Conservation (phyloP, 2,113 vertebrate genomes). For the Pollimyrus isidori region DNA sequence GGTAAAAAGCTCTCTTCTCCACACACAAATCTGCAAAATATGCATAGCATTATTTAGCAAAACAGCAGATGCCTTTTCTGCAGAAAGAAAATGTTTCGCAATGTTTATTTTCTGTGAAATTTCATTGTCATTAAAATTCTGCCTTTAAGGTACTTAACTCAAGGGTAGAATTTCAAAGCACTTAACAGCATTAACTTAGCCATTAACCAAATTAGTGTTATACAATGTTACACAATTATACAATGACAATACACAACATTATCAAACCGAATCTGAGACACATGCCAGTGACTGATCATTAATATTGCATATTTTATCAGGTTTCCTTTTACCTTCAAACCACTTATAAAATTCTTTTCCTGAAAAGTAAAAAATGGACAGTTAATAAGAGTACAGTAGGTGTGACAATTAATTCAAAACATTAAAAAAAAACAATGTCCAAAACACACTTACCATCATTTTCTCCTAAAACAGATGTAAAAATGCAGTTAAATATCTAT, state of each 20-base stretch:
- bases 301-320: neutral
- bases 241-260: neutral
- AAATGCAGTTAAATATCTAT: neutral
- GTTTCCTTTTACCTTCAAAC: conserved; percentile 70
- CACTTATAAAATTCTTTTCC: conserved; percentile 76
- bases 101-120: neutral
- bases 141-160: neutral
- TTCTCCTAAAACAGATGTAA: conserved; percentile 27
- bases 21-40: conserved; percentile 73
- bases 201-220: neutral
- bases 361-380: conserved; percentile 45
- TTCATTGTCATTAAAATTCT: neutral
- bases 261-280: neutral
- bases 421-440: neutral
- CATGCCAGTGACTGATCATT: neutral
- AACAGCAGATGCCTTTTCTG: neutral
- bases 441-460: conserved; percentile 30
- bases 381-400: neutral
- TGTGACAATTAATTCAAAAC: neutral
- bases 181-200: neutral
- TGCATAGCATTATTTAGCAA: neutral
- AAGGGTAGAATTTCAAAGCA: neutral
- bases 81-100: neutral
- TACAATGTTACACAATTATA: neutral
- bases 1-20: conserved; percentile 88